Base-by-base conservation (phyloP, 2,797 vertebrate species). In the Falco berigora region DNA sequence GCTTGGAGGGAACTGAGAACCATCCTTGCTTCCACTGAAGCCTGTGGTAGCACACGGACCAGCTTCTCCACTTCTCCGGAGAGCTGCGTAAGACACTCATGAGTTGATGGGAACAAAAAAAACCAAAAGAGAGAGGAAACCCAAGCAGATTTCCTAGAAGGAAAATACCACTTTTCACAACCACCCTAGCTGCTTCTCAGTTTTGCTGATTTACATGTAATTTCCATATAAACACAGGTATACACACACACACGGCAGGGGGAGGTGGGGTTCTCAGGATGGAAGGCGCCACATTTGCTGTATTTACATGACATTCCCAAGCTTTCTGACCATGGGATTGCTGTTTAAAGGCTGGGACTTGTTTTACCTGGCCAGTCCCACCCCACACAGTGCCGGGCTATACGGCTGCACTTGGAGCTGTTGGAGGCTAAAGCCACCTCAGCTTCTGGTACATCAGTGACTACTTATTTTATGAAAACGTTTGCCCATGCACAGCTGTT, bases 231-330 rank as follows among this genome's bases (percentile, higher is more conserved):
- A 56, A 61, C 74, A 69, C 23, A 49, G 38, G 61, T 18, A 21
- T 4, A 13, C 1, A 1, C 42, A 58, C 46, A 27, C 13, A 12
- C 6, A 36, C n/a, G 4, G 12, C 2, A 0, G 4, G 40, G 47
- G 11, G 19, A 18, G 14, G 3, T 25, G 68, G 14, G 18, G 1
- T 32, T 76, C 46, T 88, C 1, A 0, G 61, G 8, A 5, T 52
- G 73, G 36, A 63, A 83, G 47, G 42, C 38, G 34, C 10, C 47
- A 38, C 47, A 27, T 47, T 74, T 67, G 13, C 36, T 67, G 14
- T 55, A 30, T 77, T 93, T 63, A 76, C 34, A 66, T 32, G 36
- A 1, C 9, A 59, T 34, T 84, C 67, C 79, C 83, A 49, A 28
- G 47, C 52, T 71, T 50, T 42, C 46, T 59, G 64, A 63, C 27